A percentile compares a stretch with the other conserved stretches of the same genome.
Evolutionary conservation across 2,888 invertebrate genomes (phyloP).

Genomic region (Microdon myrmicae): DNA sequence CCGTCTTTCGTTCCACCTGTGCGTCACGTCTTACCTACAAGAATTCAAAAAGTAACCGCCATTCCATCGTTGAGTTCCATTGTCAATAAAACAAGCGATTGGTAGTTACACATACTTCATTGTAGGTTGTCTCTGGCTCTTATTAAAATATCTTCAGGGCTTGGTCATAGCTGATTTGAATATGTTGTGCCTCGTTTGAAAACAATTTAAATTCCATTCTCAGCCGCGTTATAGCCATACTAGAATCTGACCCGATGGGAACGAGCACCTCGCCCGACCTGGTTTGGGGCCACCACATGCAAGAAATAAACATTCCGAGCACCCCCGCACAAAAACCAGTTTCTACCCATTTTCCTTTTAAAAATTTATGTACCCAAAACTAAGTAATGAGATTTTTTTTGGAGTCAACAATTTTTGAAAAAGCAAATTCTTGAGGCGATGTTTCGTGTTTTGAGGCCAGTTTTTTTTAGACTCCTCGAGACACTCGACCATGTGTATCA

Average conservation of each 20-base stretch:
- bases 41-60: conserved; percentile 29
- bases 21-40: conserved; percentile 3
- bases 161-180: conserved; percentile 5
- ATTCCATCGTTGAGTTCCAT: conserved; percentile 17
- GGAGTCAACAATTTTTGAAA: too few relatives aligned
- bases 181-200: conserved; percentile 22
- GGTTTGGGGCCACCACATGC: conserved; percentile 1
- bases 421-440: too few relatives aligned
- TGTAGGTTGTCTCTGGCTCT: conserved; percentile 12
- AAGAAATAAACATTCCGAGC: conserved; percentile 1
- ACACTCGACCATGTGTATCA: neutral
- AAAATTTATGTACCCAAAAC: too few relatives aligned
- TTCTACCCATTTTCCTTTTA: too few relatives aligned
- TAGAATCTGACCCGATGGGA: conserved; percentile 19
- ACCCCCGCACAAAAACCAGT: conserved; percentile 33
- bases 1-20: conserved; percentile 9
- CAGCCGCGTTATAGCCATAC: too few relatives aligned
- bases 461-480: neutral
- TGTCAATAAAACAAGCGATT: too few relatives aligned
- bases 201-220: conserved; percentile 42
- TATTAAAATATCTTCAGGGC: conserved; percentile 8
- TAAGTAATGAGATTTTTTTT: too few relatives aligned
- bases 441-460: too few relatives aligned
- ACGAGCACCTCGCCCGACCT: conserved; percentile 21
- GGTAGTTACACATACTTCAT: conserved; percentile 7